phyloP scores from a whole-genome alignment of 2,797 vertebrate genomes.

The Lagorchestes hirsutus region DNA sequence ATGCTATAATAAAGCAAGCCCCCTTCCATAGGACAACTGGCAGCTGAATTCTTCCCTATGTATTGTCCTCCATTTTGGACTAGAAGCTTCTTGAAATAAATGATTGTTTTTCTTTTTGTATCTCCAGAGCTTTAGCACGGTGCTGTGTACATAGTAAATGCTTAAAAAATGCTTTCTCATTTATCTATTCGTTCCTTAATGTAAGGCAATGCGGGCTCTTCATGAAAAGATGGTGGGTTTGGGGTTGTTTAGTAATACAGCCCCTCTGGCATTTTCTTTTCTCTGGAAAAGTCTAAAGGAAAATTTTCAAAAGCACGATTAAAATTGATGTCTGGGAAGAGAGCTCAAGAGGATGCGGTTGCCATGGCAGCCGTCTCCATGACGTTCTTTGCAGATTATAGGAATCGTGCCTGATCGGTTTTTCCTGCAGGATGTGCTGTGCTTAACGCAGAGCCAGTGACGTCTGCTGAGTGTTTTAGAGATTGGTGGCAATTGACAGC shows the following conservation, averaged over 20 bases:
- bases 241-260: not conserved
- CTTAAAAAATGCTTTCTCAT: constrained; percentile 30
- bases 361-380: constrained; percentile 9
- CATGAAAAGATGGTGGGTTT: not conserved
- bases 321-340: not conserved
- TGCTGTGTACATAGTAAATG: not conserved
- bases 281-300: not conserved
- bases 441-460: not conserved
- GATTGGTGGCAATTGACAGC: not conserved
- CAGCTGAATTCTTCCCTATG: not conserved
- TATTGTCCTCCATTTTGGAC: not conserved
- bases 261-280: not conserved
- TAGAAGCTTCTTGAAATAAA: not conserved
- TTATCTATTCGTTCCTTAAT: not conserved
- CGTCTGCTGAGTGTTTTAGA: constrained; percentile 1
- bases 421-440: not conserved
- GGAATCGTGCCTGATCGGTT: not conserved
- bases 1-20: not conserved
- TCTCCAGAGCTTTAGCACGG: not conserved
- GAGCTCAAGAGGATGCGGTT: not conserved
- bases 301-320: not conserved
- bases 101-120: constrained; percentile 9
- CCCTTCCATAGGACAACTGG: not conserved
- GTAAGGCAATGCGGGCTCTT: not conserved
- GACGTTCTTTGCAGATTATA: constrained; percentile 5